Base-by-base conservation (phyloP, 2,888 invertebrate species). In the Mythimna ferrago region DNA sequence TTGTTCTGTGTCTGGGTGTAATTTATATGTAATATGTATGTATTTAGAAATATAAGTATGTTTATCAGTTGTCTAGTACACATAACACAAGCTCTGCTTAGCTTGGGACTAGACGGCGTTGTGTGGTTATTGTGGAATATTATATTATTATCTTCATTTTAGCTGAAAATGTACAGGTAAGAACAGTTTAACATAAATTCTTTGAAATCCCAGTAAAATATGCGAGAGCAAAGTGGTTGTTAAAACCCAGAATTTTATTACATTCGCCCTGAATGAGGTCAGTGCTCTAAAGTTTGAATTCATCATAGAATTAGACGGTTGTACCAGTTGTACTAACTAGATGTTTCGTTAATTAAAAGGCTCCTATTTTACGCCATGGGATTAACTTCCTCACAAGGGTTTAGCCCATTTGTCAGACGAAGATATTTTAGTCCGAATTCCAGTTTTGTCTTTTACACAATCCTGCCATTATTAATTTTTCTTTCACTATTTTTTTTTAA, bases 291-390 rank as follows among this genome's bases (percentile, higher is more conserved):
- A 38, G 10, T 65, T 73, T 65, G 51, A 75, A 75, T 65, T 75
- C 51, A 75, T 64, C 32, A 41, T 19, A 41, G 51, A 57, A 32
- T 32, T 51, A 2, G 32, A 51, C 7, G 9, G 19, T 26, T 19
- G 44, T 54, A 38, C 35, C 44, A 62, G 62, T 26, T 38, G 1
- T 6, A 51, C 26, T 21, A 63, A 32, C 57, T 41, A 51, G 21
- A 44, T 21, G 41, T 66, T 66, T 21, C 51, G 11, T 65, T 76
- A 35, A 73, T 73, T 73, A 73, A 75, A 41, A 57, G 32, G 57
- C 57, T 41, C 57, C 32, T 19, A 66, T 57, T 73, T 66, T 51
- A 58, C 57, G 66, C 19, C 51, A 10, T 51, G 66, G 51, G 51
- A 75, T 73, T 66, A 51, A 35, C 9, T 75, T 75, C 2, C 6